phyloP scores from a whole-genome alignment of 2,113 vertebrate genomes.

The Sterna hirundo region DNA sequence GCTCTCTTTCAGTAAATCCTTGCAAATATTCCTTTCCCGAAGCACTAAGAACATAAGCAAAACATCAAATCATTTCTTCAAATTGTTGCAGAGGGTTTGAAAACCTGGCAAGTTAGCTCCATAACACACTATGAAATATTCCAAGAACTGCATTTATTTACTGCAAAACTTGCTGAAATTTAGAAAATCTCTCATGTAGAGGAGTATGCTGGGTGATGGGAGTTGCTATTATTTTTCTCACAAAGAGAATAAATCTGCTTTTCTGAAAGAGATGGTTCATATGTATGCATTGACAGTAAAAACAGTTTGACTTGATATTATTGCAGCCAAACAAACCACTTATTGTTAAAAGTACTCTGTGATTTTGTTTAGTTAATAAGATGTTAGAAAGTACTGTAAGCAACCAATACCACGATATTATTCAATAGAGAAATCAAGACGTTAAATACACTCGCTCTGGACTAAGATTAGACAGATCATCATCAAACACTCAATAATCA shows the following conservation, averaged over 20 bases:
- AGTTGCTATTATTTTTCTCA: neutral
- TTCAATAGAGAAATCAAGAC: constrained; percentile 25
- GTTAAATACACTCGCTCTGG: neutral
- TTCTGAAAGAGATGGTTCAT: neutral
- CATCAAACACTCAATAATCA: constrained; percentile 44
- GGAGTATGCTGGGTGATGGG: neutral
- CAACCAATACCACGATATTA: neutral
- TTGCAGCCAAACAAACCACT: constrained; percentile 31
- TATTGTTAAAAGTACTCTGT: neutral
- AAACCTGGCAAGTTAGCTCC: neutral
- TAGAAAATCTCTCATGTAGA: neutral
- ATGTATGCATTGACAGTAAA: neutral
- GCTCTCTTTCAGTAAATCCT: neutral
- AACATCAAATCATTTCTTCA: neutral
- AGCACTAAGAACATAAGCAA: neutral
- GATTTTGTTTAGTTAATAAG: constrained; percentile 31
- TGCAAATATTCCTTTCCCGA: neutral
- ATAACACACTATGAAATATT: neutral
- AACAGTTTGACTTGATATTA: neutral
- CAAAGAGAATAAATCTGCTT: neutral
- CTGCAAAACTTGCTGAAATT: neutral
- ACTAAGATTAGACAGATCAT: neutral
- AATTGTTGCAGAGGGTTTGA: neutral
- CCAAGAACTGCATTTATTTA: neutral
- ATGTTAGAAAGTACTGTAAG: neutral